Evolutionary conservation across 2,888 invertebrate species (phyloP).

Genomic region (Drosophila bunnanda): DNA sequence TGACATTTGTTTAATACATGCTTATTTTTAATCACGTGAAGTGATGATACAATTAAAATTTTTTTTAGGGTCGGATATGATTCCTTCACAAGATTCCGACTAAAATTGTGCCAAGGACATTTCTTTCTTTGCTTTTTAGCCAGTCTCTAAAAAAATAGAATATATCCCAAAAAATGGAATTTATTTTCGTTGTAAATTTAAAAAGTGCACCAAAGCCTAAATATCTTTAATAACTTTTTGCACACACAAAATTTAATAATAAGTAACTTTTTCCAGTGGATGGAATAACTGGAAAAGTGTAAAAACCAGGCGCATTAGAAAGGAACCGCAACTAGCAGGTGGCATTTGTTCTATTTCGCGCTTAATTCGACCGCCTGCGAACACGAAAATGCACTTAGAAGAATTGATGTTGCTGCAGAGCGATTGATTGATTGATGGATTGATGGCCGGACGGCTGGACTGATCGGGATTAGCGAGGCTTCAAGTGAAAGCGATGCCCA

Average conservation of each 20-base stretch:
- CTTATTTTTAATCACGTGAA: not conserved
- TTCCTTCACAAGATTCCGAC: too few species aligned
- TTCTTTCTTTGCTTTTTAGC: not conserved
- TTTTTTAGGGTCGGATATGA: too few species aligned
- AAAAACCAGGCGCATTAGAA: not conserved
- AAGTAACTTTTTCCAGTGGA: not conserved
- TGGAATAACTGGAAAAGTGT: not conserved
- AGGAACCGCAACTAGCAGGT: conserved; percentile 1
- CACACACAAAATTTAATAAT: too few species aligned
- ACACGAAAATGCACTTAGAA: conserved; percentile 48
- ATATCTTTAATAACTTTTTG: not conserved
- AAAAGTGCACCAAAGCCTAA: not conserved
- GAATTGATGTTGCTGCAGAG: not conserved
- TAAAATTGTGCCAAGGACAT: too few species aligned
- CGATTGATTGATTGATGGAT: conserved; percentile 34
- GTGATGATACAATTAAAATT: fast-evolving
- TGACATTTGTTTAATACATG: too few species aligned
- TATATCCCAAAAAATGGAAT: not conserved
- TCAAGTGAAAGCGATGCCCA: conserved; percentile 9
- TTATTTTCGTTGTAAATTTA: not conserved
- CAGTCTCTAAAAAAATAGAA: too few species aligned
- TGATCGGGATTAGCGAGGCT: conserved; percentile 22
- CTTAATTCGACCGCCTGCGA: conserved; percentile 26
- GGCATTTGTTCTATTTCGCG: not conserved
- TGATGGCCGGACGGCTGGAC: not conserved